Evolutionary conservation across 2,888 invertebrate species (phyloP).

Genomic region (Phalangium opilio): DNA sequence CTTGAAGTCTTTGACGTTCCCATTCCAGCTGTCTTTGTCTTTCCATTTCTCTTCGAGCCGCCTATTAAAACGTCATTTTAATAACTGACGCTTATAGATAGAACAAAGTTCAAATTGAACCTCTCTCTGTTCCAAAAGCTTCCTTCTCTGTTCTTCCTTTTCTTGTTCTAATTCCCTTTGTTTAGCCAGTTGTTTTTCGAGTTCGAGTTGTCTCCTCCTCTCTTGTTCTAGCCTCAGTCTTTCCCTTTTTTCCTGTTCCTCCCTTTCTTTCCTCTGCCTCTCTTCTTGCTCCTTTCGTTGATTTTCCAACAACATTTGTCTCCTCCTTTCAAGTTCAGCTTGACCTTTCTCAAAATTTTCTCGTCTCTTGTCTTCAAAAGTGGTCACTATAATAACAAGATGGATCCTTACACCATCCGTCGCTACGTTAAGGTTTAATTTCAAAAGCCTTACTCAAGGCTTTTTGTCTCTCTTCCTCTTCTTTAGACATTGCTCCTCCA

Average conservation of each 20-base stretch:
- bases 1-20: slow-evolving; percentile 79
- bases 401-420: too few relatives aligned
- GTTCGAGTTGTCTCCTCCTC: slow-evolving; percentile 69
- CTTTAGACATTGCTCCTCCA: too few relatives aligned
- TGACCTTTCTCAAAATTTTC: slow-evolving; percentile 98
- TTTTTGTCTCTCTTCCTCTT: too few relatives aligned
- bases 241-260: slow-evolving; percentile 62
- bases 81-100: too few relatives aligned
- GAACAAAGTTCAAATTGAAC: slow-evolving; percentile 17
- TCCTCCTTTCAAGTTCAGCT: slow-evolving; percentile 79
- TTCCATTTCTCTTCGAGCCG: slow-evolving; percentile 62
- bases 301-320: slow-evolving; percentile 73
- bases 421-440: too few relatives aligned
- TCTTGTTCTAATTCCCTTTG: slow-evolving; percentile 54
- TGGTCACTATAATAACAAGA: slow-evolving; percentile 15
- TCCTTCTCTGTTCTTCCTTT: slow-evolving; percentile 54
- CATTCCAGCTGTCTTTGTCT: slow-evolving; percentile 86
- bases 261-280: slow-evolving; percentile 77
- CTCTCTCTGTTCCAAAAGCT: slow-evolving; percentile 55
- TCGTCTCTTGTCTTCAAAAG: slow-evolving; percentile 89
- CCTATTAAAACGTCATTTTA: slow-evolving; percentile 14
- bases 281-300: slow-evolving; percentile 84
- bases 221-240: slow-evolving; percentile 43
- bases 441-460: too few relatives aligned
- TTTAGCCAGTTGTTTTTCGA: slow-evolving; percentile 60